Percentiles rank a stretch among this genome's conserved stretches.
These are phyloP conservation scores for Herminia tarsipennalis DNA, from an alignment of 2,888 invertebrate genomes.

Conservation along the genomic window DNA sequence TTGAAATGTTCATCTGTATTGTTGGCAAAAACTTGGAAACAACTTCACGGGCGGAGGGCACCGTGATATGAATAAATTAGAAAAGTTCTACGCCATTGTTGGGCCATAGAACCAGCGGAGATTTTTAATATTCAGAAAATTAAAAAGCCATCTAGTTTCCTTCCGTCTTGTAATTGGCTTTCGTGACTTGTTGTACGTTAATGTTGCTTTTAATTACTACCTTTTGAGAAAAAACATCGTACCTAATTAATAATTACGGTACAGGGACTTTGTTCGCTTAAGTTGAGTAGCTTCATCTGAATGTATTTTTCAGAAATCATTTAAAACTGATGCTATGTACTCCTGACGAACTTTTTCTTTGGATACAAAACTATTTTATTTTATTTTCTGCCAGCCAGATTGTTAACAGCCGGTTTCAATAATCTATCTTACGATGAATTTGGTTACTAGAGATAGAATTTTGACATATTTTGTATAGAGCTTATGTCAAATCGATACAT, in stretches of 20 bases:
- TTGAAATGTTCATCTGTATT: conserved; percentile 73
- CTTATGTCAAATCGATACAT: too few relatives aligned
- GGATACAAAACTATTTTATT: too few relatives aligned
- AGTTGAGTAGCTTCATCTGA: neutral
- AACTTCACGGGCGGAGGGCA: conserved; percentile 70
- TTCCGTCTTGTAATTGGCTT: conserved; percentile 3
- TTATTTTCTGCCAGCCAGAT: too few relatives aligned
- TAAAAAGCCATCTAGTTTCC: conserved; percentile 7
- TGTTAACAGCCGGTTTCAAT: too few relatives aligned
- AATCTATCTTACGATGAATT: too few relatives aligned
- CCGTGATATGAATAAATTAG: conserved; percentile 84
- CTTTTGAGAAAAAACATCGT: neutral
- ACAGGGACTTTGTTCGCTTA: neutral
- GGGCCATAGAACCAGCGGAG: conserved; percentile 36
- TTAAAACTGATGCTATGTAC: neutral
- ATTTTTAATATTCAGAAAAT: conserved; percentile 20
- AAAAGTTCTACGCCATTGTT: conserved; percentile 64
- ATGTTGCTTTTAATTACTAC: neutral
- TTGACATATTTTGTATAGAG: too few relatives aligned
- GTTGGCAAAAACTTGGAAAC: conserved; percentile 71
- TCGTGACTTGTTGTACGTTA: neutral
- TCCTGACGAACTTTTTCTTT: too few relatives aligned
- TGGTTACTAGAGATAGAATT: too few relatives aligned
- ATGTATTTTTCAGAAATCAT: neutral
- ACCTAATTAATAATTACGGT: neutral